phyloP scores from a whole-genome alignment of 2,113 vertebrate genomes.

The Antechinus flavipes region DNA sequence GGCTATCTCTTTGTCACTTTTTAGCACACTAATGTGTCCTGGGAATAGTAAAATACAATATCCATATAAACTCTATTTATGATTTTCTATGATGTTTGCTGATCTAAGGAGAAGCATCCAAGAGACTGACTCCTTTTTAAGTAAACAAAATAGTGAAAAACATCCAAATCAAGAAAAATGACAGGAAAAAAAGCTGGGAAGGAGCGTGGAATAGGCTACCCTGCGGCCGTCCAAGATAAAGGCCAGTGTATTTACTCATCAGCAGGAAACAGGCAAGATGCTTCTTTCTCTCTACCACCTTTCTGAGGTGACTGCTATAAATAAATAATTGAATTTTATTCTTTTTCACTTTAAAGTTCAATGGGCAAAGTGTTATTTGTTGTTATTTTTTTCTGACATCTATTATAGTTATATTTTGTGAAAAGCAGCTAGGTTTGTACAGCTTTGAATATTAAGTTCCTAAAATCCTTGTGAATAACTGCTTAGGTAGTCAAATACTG shows the following conservation, averaged over 20 bases:
- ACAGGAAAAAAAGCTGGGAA: fast-evolving
- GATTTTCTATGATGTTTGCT: background rate
- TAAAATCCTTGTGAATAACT: background rate
- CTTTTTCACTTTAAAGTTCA: background rate
- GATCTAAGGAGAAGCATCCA: background rate
- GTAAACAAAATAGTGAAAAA: background rate
- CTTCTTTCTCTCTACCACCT: background rate
- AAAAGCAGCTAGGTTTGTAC: background rate
- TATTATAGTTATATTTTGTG: background rate
- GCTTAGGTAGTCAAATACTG: background rate
- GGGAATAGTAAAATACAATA: background rate
- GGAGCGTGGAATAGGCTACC: background rate
- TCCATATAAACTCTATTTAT: background rate
- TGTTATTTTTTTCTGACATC: background rate
- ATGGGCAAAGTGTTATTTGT: background rate
- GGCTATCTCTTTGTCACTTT: background rate
- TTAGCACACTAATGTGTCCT: background rate
- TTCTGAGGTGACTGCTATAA: background rate
- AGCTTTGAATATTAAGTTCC: background rate
- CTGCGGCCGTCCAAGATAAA: background rate
- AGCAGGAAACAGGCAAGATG: background rate
- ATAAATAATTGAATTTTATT: background rate
- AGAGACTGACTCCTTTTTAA: background rate
- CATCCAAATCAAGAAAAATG: background rate
- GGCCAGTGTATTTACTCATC: background rate